Evolutionary conservation across 2,797 vertebrate genomes (phyloP), one percentile per base, ranked within the genome.

Genomic region (Hippoglossus hippoglossus): DNA sequence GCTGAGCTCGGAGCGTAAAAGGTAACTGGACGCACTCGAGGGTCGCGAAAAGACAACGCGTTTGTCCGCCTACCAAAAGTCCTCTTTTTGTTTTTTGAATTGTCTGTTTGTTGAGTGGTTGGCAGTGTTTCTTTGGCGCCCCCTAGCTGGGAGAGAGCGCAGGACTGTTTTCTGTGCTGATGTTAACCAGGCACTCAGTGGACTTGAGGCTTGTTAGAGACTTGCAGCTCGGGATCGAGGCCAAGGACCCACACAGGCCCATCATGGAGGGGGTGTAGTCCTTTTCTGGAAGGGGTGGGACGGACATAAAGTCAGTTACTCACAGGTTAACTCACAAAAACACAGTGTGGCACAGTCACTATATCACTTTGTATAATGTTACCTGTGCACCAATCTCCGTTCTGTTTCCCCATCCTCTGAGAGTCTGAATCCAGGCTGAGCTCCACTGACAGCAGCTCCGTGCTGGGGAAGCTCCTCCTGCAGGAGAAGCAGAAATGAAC

Each of bases 181-280:
- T 96, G 92, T 97, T 96, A 78, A 98, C 96, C 96, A 99, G 96
- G 92, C 96, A 99, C 93, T 99, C 97, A 34, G 96, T 99, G 90
- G 98, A 99, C 91, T 98, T 98, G 90, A 99, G 95, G 90, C 97
- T 98, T 63, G 96, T 94, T 90, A 98, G 93, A 84, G 98, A 99
- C 89, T 97, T 99, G 94, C 96, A 97, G 94, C 97, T 98, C 36
- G 96, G 97, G 80, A 99, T 90, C 67, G 98, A 99, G 41, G 95
- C 96, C 95, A 99, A 90, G 57, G 98, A 99, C 67, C 97, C 97
- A 82, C 97, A 98, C 77, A 99, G 94, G 73, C 97, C 97, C 94
- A 98, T 93, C 96, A 99, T 96, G 88, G 97, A 98, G 65, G 97
- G 96, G 24, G 96, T 98, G 85, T 96, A 97, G 91, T 98, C 96